A percentile compares a stretch with the other conserved stretches of the same genome.
These are phyloP conservation scores for Leptinotarsa haldemani DNA, from an alignment of 2,888 invertebrate genomes.

Conservation along the genomic window DNA sequence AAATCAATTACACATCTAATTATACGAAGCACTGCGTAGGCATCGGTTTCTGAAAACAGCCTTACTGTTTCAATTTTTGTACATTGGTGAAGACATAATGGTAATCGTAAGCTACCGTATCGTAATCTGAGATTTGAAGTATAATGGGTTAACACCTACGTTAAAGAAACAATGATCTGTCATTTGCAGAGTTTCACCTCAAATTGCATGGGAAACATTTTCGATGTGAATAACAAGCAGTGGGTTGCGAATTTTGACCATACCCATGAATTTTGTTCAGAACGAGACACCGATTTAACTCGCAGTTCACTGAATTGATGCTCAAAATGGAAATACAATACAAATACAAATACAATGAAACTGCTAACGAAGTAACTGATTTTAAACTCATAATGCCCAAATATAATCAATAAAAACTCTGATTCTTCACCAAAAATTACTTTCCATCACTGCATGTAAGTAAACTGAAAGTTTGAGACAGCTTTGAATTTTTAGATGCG, in stretches of 20 bases:
- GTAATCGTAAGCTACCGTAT: neutral
- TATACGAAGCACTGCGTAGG: neutral
- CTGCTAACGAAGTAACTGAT: no score
- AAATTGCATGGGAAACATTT: slow-evolving; percentile 6
- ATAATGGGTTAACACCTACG: slow-evolving; percentile 14
- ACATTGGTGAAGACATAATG: slow-evolving; percentile 3
- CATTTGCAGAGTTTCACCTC: neutral
- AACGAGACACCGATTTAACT: neutral
- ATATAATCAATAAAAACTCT: no score
- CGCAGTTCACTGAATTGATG: no score
- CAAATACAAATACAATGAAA: no score
- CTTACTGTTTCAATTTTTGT: slow-evolving; percentile 1
- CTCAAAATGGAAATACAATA: no score
- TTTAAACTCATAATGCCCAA: no score
- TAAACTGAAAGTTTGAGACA: no score
- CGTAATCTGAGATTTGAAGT: neutral
- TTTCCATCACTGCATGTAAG: no score
- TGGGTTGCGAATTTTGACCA: neutral
- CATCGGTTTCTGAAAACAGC: slow-evolving; percentile 8
- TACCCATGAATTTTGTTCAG: neutral
- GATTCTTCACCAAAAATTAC: no score
- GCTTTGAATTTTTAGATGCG: no score
- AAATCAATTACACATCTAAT: slow-evolving; percentile 4
- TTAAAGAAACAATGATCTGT: slow-evolving; percentile 1
- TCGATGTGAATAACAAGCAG: neutral